phyloP scores from a whole-genome alignment of 2,888 invertebrate genomes.

The Caradrina clavipalpis region DNA sequence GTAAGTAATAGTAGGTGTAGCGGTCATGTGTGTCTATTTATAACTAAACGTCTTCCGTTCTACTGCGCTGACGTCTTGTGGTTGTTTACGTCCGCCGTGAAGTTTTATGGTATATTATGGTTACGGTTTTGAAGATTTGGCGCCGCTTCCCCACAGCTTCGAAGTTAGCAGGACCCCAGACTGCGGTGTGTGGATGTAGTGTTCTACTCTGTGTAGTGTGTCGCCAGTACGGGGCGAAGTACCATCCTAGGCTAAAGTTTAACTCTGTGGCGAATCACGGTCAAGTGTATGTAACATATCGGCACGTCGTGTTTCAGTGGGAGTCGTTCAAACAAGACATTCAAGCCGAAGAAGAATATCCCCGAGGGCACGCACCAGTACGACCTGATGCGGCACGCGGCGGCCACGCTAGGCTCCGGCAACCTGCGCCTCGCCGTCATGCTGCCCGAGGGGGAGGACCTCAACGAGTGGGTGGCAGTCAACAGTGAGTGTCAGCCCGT shows the following conservation, averaged over 20 bases:
- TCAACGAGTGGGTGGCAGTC: constrained; percentile 99
- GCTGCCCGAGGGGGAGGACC: constrained; percentile 99
- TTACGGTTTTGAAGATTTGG: background rate
- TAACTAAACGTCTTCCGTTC: constrained; percentile 77
- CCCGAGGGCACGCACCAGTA: constrained; percentile 99
- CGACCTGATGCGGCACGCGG: constrained; percentile 99
- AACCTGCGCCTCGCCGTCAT: constrained; percentile 98
- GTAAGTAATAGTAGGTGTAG: constrained; percentile 85
- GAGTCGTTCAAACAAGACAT: constrained; percentile 98
- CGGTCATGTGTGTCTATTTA: constrained; percentile 77
- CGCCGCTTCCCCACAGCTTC: background rate
- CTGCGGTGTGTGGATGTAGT: background rate
- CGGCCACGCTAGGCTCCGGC: constrained; percentile 99
- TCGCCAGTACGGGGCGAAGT: background rate
- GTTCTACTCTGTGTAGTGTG: background rate
- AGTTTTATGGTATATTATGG: constrained; percentile 60
- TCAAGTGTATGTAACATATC: constrained; percentile 2
- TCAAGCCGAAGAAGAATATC: constrained; percentile 99
- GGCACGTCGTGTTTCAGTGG: constrained; percentile 90
- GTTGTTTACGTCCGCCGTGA: constrained; percentile 77
- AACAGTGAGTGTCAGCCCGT: constrained; percentile 96
- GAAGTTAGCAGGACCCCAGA: background rate
- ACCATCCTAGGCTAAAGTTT: background rate
- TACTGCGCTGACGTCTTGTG: constrained; percentile 75
- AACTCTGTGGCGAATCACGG: background rate